These are phyloP conservation scores for Elachura formosa DNA, from an alignment of 2,113 vertebrate species.

Conservation along the genomic window DNA sequence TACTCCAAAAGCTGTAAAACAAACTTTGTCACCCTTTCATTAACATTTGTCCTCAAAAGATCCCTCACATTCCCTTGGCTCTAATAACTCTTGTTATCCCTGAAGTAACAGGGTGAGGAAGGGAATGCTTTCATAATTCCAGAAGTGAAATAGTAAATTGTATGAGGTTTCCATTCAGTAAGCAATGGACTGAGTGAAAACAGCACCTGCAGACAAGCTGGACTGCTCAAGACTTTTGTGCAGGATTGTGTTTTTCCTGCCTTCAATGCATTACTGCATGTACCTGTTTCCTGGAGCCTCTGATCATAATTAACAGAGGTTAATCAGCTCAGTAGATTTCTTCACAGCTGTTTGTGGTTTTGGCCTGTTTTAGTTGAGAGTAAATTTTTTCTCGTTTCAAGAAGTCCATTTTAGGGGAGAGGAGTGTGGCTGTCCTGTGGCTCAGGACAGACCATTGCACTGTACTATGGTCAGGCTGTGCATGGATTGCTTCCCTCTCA, in stretches of 20 bases:
- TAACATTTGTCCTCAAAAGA: neutral
- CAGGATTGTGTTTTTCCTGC: neutral
- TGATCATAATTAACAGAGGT: neutral
- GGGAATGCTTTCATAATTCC: neutral
- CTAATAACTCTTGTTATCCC: neutral
- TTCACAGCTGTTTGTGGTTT: neutral
- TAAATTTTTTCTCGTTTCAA: neutral
- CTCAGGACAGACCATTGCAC: neutral
- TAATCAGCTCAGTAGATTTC: neutral
- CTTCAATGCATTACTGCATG: neutral
- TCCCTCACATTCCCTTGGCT: neutral
- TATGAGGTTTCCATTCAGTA: neutral
- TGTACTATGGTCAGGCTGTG: neutral
- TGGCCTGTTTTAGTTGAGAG: neutral
- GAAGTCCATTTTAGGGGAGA: neutral
- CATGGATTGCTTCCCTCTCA: neutral
- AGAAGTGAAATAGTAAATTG: neutral
- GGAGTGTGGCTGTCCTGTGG: neutral
- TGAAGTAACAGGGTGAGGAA: neutral
- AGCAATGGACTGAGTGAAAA: neutral
- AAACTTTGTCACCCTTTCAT: neutral
- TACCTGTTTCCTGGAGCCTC: neutral
- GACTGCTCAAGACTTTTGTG: neutral
- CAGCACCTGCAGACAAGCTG: fast-evolving
- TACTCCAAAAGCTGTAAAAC: neutral